phyloP scores from a whole-genome alignment of 2,113 vertebrate species.

The Microcebus lehilahytsara region DNA sequence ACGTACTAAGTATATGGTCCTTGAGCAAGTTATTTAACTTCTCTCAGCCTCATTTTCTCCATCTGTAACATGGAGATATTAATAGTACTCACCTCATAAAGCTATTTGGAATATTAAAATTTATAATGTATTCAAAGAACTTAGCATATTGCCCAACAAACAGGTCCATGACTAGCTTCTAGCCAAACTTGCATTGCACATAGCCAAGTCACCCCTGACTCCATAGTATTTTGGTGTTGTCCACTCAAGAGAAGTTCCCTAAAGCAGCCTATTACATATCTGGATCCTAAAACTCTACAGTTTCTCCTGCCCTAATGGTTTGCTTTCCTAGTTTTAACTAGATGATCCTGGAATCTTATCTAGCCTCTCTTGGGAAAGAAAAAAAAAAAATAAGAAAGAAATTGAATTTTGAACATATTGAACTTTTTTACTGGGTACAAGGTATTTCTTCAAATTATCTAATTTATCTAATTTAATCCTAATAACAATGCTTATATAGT shows the following conservation, averaged over 20 bases:
- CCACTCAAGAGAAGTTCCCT: background rate
- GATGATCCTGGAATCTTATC: background rate
- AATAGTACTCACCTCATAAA: too few species aligned
- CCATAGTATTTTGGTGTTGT: fast-evolving
- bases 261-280: background rate
- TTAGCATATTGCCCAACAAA: too few species aligned
- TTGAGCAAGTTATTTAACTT: background rate
- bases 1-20: too few species aligned
- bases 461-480: background rate
- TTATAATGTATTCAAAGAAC: background rate
- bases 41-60: background rate
- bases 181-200: fast-evolving
- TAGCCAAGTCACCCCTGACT: fast-evolving
- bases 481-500: background rate
- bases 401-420: background rate
- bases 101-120: background rate
- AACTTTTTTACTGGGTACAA: background rate
- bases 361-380: background rate
- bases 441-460: background rate
- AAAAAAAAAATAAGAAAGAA: background rate
- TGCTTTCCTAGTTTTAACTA: background rate
- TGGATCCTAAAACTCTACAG: background rate
- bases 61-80: background rate
- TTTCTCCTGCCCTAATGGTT: fast-evolving
- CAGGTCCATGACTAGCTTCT: background rate